Base-by-base conservation (phyloP, 2,113 vertebrate genomes). In the Triplophysa siluroides region DNA sequence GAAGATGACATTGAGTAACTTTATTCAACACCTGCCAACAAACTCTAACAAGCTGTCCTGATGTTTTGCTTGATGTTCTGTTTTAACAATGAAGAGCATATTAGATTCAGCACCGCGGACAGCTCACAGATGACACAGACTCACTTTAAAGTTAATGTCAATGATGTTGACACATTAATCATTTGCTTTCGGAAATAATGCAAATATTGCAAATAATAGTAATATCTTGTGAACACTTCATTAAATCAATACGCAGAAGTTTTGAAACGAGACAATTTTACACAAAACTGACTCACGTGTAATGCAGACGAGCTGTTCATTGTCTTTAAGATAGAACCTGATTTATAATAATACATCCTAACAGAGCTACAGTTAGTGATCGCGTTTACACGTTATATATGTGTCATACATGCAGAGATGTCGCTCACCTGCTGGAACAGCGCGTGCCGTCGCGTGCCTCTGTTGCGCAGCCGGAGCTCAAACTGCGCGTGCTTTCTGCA, bases 341-440 rank as follows among this genome's bases (percentile, higher is more conserved):
- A 5, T 13, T 29, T n/a, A 38, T 8, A 54, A 56, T 18, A 60
- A 18, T 9, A 5, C 11, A 11, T 45, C 43, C 43, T 38, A 21
- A 56, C 16, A 72, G 50, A 1, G 33, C 47, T 13, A 11, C 38
- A 41, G 29, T 60, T 14, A 73, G n/a, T 73, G 54, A 74, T 74
- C 19, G 9, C n/a, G 19, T 54, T 60, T 33, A 70, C 29, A 10
- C 21, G 33, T 78, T 23, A 21, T 60, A 54, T 47, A 2, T 50
- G 61, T 77, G 50, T 26, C 45, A 54, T 52, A 6, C 61, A 76
- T 43, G 64, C 26, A n/a, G 8, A 41, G 12, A 7, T 79, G 16
- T n/a, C 19, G 3, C 92, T 52, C 93, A 95, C 95, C 95, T 94
- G 93, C 76, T 84, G 86, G 82, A 58, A 45, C 1, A 87, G 86